phyloP scores from a whole-genome alignment of 1,140 invertebrate species.

The Hycleus cichorii region DNA sequence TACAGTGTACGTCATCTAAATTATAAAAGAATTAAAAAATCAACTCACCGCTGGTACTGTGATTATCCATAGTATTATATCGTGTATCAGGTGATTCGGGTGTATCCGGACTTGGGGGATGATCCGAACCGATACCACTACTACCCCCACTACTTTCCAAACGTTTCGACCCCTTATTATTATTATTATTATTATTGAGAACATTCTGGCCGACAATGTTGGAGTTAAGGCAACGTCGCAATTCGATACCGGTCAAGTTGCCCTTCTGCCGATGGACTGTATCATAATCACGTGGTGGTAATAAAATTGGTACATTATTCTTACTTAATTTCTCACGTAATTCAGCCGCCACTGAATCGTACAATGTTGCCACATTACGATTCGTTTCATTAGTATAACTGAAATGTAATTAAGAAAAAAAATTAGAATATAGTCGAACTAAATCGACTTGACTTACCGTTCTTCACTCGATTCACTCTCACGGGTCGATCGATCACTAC shows the following conservation, averaged over 20 bases:
- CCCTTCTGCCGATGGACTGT: constrained; percentile 77
- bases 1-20: background rate
- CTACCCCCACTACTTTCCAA: constrained; percentile 50
- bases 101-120: constrained; percentile 69
- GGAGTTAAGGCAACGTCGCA: constrained; percentile 61
- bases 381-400: constrained; percentile 37
- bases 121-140: constrained; percentile 79
- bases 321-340: constrained; percentile 75
- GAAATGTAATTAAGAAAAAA: background rate
- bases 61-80: constrained; percentile 38
- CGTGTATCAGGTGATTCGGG: constrained; percentile 40
- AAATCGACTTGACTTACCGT: constrained; percentile 35
- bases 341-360: constrained; percentile 88
- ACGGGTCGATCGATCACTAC: constrained; percentile 62
- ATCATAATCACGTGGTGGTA: constrained; percentile 91
- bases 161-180: constrained; percentile 33
- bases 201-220: constrained; percentile 61
- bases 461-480: constrained; percentile 71
- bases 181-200: too few species aligned
- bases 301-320: constrained; percentile 68
- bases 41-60: constrained; percentile 49
- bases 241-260: constrained; percentile 72
- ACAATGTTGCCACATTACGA: constrained; percentile 58
- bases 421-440: too few species aligned
- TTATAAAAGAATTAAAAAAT: background rate